phyloP scores from a whole-genome alignment of 2,113 vertebrate genomes.

The Elephas maximus region DNA sequence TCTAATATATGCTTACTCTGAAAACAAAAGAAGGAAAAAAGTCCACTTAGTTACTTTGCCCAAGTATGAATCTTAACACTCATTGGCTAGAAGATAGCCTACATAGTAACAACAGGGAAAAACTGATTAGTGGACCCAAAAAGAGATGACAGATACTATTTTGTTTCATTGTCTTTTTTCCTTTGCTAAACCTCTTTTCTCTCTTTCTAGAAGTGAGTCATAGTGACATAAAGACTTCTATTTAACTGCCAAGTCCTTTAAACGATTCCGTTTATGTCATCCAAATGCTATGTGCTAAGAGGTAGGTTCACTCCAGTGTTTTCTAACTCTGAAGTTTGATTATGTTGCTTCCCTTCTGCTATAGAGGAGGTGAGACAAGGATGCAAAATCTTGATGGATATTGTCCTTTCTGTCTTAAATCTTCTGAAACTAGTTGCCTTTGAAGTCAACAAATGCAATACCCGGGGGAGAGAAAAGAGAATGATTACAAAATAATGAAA shows the following conservation, averaged over 20 bases:
- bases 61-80: background rate
- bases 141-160: background rate
- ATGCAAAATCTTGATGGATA: constrained; percentile 1
- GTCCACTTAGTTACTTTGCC: background rate
- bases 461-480: background rate
- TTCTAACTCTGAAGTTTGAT: constrained; percentile 26
- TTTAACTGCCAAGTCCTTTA: background rate
- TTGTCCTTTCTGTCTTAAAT: background rate
- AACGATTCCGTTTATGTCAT: background rate
- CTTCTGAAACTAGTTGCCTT: background rate
- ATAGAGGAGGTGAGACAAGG: background rate
- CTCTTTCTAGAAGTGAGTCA: constrained; percentile 49
- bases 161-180: constrained; percentile 51
- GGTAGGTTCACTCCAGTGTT: background rate
- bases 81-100: background rate
- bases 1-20: constrained; percentile 2
- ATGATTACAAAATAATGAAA: constrained; percentile 11
- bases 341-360: background rate
- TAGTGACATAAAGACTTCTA: constrained; percentile 1
- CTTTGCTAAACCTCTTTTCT: constrained; percentile 43
- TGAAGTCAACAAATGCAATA: background rate
- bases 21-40: background rate
- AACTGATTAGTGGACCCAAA: background rate
- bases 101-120: background rate
- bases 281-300: fast-evolving